Conservation (phyloP, 2,888 invertebrate genomes). For the Harpagoxenus sublaevis region DNA sequence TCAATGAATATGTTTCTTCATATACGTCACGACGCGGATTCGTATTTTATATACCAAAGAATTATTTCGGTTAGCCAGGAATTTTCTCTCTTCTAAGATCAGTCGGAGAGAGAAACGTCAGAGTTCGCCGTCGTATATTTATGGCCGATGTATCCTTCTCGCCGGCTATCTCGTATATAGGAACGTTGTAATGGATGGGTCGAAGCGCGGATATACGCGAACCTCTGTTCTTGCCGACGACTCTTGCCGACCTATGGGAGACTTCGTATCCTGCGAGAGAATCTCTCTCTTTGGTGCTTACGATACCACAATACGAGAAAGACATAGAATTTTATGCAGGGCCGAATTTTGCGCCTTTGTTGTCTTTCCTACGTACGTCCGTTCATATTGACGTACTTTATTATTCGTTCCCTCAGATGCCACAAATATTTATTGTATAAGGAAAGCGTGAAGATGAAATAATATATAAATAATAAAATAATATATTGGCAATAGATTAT, state of each 20-base stretch:
- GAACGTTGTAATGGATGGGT: constrained; percentile 84
- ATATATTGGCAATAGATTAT: background rate
- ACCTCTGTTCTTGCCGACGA: constrained; percentile 85
- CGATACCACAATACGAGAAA: constrained; percentile 33
- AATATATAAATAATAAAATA: background rate
- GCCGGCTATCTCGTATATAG: constrained; percentile 74
- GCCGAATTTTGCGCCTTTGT: constrained; percentile 12
- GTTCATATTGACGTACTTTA: background rate
- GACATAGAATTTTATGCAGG: constrained; percentile 30
- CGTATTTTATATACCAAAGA: constrained; percentile 68
- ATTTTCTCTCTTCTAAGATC: constrained; percentile 80
- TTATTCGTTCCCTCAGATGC: background rate
- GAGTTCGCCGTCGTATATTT: constrained; percentile 84
- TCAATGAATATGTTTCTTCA: background rate
- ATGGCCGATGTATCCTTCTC: constrained; percentile 84
- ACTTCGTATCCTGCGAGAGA: constrained; percentile 65
- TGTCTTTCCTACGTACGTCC: background rate
- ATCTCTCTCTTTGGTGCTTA: constrained; percentile 47
- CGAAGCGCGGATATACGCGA: constrained; percentile 82
- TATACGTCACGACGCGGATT: constrained; percentile 50
- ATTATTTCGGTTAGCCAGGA: constrained; percentile 80
- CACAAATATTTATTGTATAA: background rate
- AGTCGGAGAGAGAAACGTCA: constrained; percentile 77
- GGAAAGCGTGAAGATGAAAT: background rate
- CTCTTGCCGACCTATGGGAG: constrained; percentile 52